Percentiles rank a stretch among this genome's conserved stretches.
Evolutionary conservation across 2,888 invertebrate species (phyloP).

Genomic region (Atrina japonica): DNA sequence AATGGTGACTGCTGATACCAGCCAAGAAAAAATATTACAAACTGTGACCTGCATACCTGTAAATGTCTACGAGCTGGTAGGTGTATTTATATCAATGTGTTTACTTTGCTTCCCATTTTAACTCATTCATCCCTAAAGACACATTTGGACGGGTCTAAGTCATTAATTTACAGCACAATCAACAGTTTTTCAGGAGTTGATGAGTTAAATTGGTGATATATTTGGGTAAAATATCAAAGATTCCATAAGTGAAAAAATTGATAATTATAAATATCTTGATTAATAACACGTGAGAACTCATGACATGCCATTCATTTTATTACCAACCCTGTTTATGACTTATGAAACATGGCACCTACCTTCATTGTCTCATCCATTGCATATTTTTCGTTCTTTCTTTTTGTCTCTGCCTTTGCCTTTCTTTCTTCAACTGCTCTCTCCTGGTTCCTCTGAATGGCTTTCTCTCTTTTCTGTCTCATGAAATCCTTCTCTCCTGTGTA

Average conservation of each 20-base stretch:
- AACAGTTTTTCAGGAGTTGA: no score
- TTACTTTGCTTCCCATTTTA: no score
- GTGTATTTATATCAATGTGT: no score
- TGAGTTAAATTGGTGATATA: no score
- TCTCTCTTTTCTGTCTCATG: conserved; percentile 82
- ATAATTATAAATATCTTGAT: not conserved
- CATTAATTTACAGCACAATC: no score
- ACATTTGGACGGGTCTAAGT: no score
- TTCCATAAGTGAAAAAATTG: no score
- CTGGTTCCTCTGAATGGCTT: conserved; percentile 78
- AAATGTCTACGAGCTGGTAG: no score
- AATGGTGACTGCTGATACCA: not conserved
- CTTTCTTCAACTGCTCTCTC: conserved; percentile 83
- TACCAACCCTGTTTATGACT: no score
- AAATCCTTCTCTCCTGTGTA: conserved; percentile 74
- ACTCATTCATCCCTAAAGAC: no score
- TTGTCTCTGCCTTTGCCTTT: conserved; percentile 80
- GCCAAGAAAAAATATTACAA: not conserved
- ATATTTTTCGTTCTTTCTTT: conserved; percentile 78
- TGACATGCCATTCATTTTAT: not conserved
- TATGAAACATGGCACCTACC: conserved; percentile 65
- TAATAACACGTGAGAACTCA: not conserved
- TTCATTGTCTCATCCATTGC: conserved; percentile 85
- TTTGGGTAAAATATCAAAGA: no score
- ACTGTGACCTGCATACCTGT: no score